These are phyloP conservation scores for Numenius arquata DNA, from an alignment of 2,113 vertebrate species.

Conservation along the genomic window DNA sequence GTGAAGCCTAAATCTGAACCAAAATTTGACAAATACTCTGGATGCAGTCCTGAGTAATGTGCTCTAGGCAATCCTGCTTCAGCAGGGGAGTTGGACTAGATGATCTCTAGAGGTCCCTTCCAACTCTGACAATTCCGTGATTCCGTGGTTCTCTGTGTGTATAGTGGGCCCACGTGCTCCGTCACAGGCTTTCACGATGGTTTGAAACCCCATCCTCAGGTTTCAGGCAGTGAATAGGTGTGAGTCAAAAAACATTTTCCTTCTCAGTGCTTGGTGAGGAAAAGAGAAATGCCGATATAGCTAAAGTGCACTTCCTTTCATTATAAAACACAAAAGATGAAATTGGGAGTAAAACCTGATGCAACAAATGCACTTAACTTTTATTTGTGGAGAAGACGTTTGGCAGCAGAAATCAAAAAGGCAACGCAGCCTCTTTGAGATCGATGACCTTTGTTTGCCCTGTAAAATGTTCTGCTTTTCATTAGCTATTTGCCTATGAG, in stretches of 20 bases:
- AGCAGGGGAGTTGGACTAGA: too few relatives aligned
- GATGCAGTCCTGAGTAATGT: too few relatives aligned
- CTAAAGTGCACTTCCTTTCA: background rate
- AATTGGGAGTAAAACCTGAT: background rate
- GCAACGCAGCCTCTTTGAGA: background rate
- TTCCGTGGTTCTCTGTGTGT: background rate
- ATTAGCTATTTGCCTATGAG: background rate
- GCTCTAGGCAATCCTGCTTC: too few relatives aligned
- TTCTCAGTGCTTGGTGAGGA: background rate
- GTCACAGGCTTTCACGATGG: accelerated
- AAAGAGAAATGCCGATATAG: background rate
- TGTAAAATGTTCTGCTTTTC: background rate
- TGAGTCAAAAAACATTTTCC: background rate
- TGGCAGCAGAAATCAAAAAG: background rate
- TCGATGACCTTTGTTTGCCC: background rate
- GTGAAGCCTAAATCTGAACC: background rate
- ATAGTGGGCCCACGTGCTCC: background rate
- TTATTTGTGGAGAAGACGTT: background rate
- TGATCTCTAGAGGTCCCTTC: too few relatives aligned
- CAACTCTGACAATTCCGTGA: too few relatives aligned
- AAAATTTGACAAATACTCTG: background rate
- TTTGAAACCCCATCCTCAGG: background rate
- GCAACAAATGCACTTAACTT: background rate
- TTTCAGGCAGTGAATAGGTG: background rate
- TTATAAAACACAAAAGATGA: background rate